A percentile compares a stretch with the other conserved stretches of the same genome.
These are phyloP conservation scores for Mesorhabditis belari DNA, from an alignment of 2,888 invertebrate genomes.

Conservation along the genomic window DNA sequence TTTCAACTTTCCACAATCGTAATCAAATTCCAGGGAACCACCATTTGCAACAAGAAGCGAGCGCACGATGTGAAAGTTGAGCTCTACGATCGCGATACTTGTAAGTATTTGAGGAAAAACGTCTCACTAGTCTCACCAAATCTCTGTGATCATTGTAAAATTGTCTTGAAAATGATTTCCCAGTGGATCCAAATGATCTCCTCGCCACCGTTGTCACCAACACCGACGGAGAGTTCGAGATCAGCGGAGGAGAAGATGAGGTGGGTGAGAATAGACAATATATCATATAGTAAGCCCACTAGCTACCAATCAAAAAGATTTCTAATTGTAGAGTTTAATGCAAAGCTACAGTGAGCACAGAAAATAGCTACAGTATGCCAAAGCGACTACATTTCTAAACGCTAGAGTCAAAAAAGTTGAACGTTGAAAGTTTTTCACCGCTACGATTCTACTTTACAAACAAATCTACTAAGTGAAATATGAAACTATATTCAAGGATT, in stretches of 20 bases:
- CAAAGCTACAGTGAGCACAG: no score
- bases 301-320: no score
- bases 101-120: conserved; percentile 22
- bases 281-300: no score
- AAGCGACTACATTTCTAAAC: no score
- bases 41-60: conserved; percentile 33
- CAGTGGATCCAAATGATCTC: conserved; percentile 38
- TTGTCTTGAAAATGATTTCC: conserved; percentile 1
- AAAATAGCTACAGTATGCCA: no score
- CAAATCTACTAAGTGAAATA: no score
- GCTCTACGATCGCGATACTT: conserved; percentile 33
- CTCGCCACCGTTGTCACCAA: conserved; percentile 30
- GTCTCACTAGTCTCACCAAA: background rate
- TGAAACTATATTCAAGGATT: no score
- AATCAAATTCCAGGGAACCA: conserved; percentile 22
- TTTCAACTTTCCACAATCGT: no score
- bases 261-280: conserved; percentile 2
- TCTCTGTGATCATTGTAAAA: background rate
- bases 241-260: conserved; percentile 37
- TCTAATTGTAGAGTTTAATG: no score
- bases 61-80: conserved; percentile 27
- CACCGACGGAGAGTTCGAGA: conserved; percentile 31
- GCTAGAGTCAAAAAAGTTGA: no score
- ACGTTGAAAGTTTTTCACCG: no score
- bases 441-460: no score